Base-by-base conservation (phyloP, 2,797 vertebrate genomes). In the Mustela erminea region DNA sequence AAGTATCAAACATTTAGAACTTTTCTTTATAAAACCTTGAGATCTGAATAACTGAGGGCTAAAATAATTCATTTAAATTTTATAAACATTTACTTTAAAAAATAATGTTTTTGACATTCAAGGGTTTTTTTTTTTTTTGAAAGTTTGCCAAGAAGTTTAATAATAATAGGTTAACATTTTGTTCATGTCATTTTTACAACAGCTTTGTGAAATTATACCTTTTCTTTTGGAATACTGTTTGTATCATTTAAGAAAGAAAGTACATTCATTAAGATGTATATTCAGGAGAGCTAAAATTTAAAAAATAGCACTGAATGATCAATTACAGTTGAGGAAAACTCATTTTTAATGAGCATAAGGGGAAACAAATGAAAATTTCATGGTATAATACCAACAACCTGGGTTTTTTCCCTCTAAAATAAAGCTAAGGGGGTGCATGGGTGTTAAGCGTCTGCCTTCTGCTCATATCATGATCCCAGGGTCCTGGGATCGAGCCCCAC, bases 61-160 rank as follows among this genome's bases (percentile, higher is more conserved):
- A 96, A 95, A 81, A 90, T 80, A 93, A 96, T 56, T 97, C 46
- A 91, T 43, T 75, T 83, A 95, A 81, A 35, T 91, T 95, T 58
- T 90, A 58, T 72, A 95, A 97, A 89, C 41, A 78, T 27, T 90
- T 87, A 88, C 23, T 80, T 66, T 52, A 41, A 96, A 95, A 95
- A 88, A 58, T 49, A 23, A 23, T 20, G 60, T 17, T 62, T 87
- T 54, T 92, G 43, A 91, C 41, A 95, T 83, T 46, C n/a, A 82
- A 49, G 27, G 35, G 7, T 60, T 27, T 64, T 20, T 46, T 70
- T 87, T 89, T 25, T 87, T 89, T 25, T 87, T 89, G 82, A 41
- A 95, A 93, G 60, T 64, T 56, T 94, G 64, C 38, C 64, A 93
- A 86, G n/a, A 46, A 96, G 9, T 2, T 64, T 81, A 97, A 60